phyloP scores from a whole-genome alignment of 2,888 invertebrate species.

The Stictocephala bisonia region DNA sequence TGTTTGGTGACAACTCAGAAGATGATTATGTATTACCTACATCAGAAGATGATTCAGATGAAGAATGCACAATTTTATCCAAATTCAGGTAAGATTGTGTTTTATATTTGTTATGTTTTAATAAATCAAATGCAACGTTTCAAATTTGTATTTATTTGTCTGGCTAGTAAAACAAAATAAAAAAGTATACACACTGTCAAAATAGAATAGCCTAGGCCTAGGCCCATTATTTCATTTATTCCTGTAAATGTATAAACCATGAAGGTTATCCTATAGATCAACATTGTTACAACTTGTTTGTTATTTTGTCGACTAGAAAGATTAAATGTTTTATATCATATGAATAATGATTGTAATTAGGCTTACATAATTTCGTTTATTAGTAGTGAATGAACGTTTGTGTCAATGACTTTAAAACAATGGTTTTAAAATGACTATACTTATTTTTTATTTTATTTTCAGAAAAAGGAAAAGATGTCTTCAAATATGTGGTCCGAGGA shows the following conservation, averaged over 20 bases:
- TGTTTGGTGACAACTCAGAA: background rate
- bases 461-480: background rate
- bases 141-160: background rate
- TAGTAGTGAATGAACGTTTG: background rate
- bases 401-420: background rate
- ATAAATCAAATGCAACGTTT: background rate
- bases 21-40: background rate
- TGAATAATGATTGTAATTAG: slow-evolving; percentile 8
- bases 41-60: background rate
- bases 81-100: background rate
- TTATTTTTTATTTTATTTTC: background rate
- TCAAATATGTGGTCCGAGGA: background rate
- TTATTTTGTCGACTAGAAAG: background rate
- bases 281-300: background rate
- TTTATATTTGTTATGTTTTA: background rate
- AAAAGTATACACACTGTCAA: too few relatives aligned
- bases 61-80: background rate
- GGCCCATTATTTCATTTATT: background rate
- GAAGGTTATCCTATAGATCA: background rate
- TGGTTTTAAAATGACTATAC: background rate
- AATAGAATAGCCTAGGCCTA: background rate
- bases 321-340: background rate
- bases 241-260: background rate
- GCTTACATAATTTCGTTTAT: background rate
- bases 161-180: background rate